Evolutionary conservation across 2,888 invertebrate species (phyloP).

Genomic region (Galerucella calmariensis): DNA sequence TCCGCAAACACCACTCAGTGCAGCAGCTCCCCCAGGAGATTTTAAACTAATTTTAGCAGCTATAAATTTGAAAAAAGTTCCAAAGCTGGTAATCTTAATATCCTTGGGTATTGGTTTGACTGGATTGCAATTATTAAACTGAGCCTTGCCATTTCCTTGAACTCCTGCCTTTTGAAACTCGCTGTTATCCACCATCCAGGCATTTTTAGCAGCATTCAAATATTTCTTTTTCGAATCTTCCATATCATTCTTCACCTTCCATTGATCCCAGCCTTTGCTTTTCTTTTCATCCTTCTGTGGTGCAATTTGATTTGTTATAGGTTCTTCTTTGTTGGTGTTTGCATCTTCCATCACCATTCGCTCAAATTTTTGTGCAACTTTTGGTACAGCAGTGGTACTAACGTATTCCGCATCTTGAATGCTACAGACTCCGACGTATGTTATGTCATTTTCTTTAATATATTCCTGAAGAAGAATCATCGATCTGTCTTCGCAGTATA

Average conservation of each 20-base stretch:
- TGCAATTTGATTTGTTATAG: not conserved
- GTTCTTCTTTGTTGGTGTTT: constrained; percentile 12
- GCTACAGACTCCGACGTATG: constrained; percentile 62
- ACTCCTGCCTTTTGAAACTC: constrained; percentile 15
- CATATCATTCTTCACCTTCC: not conserved
- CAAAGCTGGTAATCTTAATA: not conserved
- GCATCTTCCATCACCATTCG: constrained; percentile 69
- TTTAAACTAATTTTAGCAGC: constrained; percentile 1
- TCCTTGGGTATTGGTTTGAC: not conserved
- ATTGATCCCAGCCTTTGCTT: not conserved
- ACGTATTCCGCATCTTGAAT: constrained; percentile 7
- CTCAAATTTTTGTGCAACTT: constrained; percentile 53
- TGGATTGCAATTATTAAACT: not conserved
- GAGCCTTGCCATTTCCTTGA: not conserved
- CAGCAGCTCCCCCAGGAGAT: constrained; percentile 38
- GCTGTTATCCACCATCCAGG: constrained; percentile 61
- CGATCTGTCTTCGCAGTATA: constrained; percentile 68
- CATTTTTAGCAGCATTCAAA: constrained; percentile 47
- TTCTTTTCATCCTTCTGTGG: not conserved
- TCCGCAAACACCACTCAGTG: constrained; percentile 42
- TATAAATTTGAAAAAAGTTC: not conserved
- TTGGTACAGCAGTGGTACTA: constrained; percentile 18
- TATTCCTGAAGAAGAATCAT: constrained; percentile 62
- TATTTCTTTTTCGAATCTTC: not conserved
- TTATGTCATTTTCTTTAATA: constrained; percentile 63